phyloP scores from a whole-genome alignment of 2,113 vertebrate species.

The Cochlearius cochlearius region DNA sequence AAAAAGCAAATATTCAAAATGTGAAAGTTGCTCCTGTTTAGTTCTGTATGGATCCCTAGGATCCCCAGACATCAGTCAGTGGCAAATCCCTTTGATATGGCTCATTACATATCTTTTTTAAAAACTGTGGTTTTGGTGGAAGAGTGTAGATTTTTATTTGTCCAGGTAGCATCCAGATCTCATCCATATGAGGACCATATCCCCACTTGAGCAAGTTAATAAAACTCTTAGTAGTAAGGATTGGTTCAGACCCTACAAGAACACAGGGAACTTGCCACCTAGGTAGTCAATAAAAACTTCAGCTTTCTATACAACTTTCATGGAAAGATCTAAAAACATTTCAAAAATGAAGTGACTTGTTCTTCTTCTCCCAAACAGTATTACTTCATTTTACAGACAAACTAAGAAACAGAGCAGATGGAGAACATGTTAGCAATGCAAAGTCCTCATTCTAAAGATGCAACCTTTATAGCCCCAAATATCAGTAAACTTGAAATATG shows the following conservation, averaged over 20 bases:
- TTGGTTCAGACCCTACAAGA: background rate
- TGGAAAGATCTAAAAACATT: background rate
- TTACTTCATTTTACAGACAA: background rate
- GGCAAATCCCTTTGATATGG: background rate
- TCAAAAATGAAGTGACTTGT: background rate
- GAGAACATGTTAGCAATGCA: background rate
- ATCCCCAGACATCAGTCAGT: background rate
- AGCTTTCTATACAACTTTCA: background rate
- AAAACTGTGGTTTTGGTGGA: background rate
- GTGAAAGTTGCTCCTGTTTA: background rate
- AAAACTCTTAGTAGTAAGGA: background rate
- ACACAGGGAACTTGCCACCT: background rate
- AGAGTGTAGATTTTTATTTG: background rate
- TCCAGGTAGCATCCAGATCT: background rate
- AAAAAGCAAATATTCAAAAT: background rate
- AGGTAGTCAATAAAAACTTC: background rate
- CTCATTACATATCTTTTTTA: background rate
- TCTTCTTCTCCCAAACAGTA: background rate
- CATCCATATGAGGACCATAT: background rate
- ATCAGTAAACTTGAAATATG: background rate
- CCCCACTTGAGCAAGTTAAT: background rate
- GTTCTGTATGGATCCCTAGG: background rate
- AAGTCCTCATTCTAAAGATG: background rate
- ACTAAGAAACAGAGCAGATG: background rate
- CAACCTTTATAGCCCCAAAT: background rate